Evolutionary conservation across 2,113 vertebrate genomes (phyloP), one percentile per base, ranked within the genome.

Genomic region (Jaculus jaculus): DNA sequence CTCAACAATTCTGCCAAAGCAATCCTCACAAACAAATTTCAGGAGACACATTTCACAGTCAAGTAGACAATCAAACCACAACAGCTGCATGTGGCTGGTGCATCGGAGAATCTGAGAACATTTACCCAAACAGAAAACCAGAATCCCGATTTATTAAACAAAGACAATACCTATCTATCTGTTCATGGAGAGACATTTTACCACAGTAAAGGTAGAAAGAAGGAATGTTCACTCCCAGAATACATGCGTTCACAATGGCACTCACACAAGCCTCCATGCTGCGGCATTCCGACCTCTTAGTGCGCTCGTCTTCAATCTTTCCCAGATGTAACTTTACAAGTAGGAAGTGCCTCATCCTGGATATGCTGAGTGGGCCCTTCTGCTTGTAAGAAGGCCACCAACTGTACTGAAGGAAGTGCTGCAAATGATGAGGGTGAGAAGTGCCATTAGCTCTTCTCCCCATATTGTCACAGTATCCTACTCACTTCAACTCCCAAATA

Each of bases 361-460:
- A 68, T 83, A 37, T 24, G 61, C 61, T 80, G 84, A 95, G 93
- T 92, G 92, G 87, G 94, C 71, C 87, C 95, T 96, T 93, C 82
- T 92, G 81, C n/a, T 60, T 69, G 4, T 90, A 89, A 93, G n/a
- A 91, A 94, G 93, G 72, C 90, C 89, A 90, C 94, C 85, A 68
- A 92, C 84, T 15, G 84, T 28, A 94, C 73, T 32, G 34, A 60
- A 94, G 87, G 93, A 97, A 90, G 87, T 80, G 26, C 42, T 87
- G 77, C 18, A 60, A 77, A 74, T 68, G 89, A 85, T 16, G 72
- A 94, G 58, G 51, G 42, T 24, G 21, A 87, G 39, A 96, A 93
- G 95, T 73, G 32, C 24, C 26, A 69, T 90, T 73, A 93, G 63
- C 81, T 21, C 66, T 84, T 60, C 80, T 51, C 37, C 65, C 78